Base-by-base conservation (phyloP, 2,797 vertebrate genomes). In the Alcedo quadribrachys region DNA sequence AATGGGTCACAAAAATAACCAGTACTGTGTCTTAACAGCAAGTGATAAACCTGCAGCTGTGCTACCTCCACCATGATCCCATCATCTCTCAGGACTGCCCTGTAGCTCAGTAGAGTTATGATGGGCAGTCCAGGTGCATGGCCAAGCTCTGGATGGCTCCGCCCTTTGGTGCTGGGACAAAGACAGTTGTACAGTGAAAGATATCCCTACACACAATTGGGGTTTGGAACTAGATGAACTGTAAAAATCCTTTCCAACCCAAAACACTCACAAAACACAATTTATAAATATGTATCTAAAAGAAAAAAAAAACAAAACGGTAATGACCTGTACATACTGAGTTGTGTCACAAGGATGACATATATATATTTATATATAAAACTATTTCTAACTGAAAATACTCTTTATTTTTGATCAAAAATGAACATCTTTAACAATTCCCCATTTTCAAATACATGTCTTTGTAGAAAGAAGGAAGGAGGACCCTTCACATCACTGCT, bases 401-500 rank as follows among this genome's bases (percentile, higher is more conserved):
- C 15, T 33, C 11, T 3, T 66, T 55, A 5, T 63, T 58, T 65
- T 74, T 6, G 2, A 33, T 3, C 6, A n/a, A 66, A 55, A 5
- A 33, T 12, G 1, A 45, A 27, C 3, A 43, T 4, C 9, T 27
- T 57, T 40, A 75, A 57, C 4, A 80, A 32, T 27, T 51, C 5
- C 1, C 0, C 1, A 12, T 67, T 80, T 67, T 45, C 10, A 53
- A 67, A 74, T 57, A 9, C 1, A 1, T 57, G 5, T 17, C 8
- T 51, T 21, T 45, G 5, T 9, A 62, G 19, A 57, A 4, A 19
- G 7, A 48, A 27, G 4, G 33, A 27, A 53, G 8, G 5, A 75
- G 2, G 3, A 3, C 3, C 2, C 0, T 42, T 85, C 30, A 65
- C 2, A 33, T 1, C 5, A 2, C 8, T 61, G 6, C 6, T 70